Evolutionary conservation across 2,113 vertebrate genomes (phyloP).

Genomic region (Chlorodrepanis virens): DNA sequence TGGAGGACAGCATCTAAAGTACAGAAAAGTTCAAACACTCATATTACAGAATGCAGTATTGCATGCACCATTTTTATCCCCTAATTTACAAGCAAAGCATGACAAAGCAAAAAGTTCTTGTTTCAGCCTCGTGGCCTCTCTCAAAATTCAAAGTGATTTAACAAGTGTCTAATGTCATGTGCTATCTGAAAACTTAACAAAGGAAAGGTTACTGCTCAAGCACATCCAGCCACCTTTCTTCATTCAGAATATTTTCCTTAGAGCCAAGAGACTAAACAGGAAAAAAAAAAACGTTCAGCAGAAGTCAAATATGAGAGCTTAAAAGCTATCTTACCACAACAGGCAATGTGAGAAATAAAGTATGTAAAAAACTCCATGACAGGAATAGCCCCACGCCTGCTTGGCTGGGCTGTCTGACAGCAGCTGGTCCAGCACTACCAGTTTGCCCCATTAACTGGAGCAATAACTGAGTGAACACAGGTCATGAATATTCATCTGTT

Average conservation of each 20-base stretch:
- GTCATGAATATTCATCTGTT: neutral
- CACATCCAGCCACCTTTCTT: slow-evolving; percentile 4
- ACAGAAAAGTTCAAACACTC: neutral
- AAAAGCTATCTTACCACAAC: neutral
- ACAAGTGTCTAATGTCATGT: neutral
- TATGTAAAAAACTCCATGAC: neutral
- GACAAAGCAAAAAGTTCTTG: slow-evolving; percentile 53
- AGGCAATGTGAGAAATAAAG: neutral
- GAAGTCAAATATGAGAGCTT: neutral
- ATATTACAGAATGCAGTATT: neutral
- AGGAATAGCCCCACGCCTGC: neutral
- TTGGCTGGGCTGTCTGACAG: neutral
- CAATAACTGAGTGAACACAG: neutral
- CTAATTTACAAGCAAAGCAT: slow-evolving; percentile 47
- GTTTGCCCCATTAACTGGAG: neutral
- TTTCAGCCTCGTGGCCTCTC: slow-evolving; percentile 50
- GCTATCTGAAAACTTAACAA: neutral
- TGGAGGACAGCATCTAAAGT: slow-evolving; percentile 1
- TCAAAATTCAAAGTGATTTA: slow-evolving; percentile 35
- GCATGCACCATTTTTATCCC: slow-evolving; percentile 45
- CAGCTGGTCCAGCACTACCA: neutral
- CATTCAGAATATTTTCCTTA: neutral
- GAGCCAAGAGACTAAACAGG: slow-evolving; percentile 53
- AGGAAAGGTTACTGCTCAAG: neutral
- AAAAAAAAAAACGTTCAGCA: neutral